These are phyloP conservation scores for Asarcornis scutulata DNA, from an alignment of 2,113 vertebrate species.

Conservation along the genomic window DNA sequence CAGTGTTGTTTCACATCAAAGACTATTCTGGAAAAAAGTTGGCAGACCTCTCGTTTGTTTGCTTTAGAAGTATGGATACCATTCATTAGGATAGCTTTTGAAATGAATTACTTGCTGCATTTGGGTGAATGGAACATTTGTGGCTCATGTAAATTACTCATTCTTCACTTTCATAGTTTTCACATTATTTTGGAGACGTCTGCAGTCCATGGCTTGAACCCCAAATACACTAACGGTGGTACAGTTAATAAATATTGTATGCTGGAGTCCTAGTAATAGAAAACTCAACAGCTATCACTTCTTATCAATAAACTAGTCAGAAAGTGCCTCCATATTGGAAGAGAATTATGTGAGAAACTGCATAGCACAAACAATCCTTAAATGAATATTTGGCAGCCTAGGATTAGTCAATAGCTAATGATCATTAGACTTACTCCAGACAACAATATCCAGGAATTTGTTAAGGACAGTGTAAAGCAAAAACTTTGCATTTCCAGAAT, in stretches of 20 bases:
- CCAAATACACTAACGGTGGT: not conserved
- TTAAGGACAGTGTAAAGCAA: not conserved
- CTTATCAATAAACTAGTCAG: not conserved
- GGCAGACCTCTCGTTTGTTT: not conserved
- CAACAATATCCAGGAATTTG: not conserved
- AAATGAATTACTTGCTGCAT: slow-evolving; percentile 37
- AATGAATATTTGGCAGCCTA: not conserved
- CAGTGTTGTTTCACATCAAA: not conserved
- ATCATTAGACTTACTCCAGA: not conserved
- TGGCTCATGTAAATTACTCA: slow-evolving; percentile 17
- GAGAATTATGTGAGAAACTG: not conserved
- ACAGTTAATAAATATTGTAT: not conserved
- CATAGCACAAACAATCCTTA: not conserved
- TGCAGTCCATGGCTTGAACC: not conserved
- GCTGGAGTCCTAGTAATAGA: not conserved
- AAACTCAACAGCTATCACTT: not conserved
- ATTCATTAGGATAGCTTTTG: slow-evolving; percentile 38
- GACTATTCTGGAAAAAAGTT: slow-evolving; percentile 16
- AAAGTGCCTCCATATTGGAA: not conserved
- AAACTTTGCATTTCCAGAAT: not conserved
- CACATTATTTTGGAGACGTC: slow-evolving; percentile 17
- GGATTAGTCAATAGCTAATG: not conserved
- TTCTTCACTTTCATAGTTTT: slow-evolving; percentile 33
- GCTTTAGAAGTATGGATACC: slow-evolving; percentile 24
- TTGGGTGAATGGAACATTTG: slow-evolving; percentile 13